phyloP scores from a whole-genome alignment of 2,797 vertebrate species.

The Gymnocypris eckloni region DNA sequence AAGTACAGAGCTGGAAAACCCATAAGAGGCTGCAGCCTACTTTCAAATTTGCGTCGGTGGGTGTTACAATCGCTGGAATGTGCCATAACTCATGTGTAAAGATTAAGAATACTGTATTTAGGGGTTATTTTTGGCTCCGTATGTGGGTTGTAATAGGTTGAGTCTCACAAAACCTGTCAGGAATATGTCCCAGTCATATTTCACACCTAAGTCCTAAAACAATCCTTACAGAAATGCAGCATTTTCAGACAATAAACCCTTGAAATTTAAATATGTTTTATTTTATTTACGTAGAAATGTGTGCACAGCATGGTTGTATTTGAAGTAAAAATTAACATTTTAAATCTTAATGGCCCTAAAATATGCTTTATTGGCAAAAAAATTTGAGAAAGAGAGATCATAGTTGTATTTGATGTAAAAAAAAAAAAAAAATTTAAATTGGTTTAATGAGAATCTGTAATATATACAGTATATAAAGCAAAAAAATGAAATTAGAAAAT shows the following conservation, averaged over 20 bases:
- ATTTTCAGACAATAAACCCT: neutral
- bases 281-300: too few species aligned
- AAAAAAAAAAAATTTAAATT: too few species aligned
- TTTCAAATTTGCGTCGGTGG: slow-evolving; percentile 16
- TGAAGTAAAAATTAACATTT: too few species aligned
- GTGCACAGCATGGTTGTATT: too few species aligned
- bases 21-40: slow-evolving; percentile 2
- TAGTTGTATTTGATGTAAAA: too few species aligned
- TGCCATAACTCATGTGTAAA: slow-evolving; percentile 13
- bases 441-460: too few species aligned
- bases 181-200: slow-evolving; percentile 12
- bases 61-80: slow-evolving; percentile 24
- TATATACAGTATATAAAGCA: too few species aligned
- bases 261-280: too few species aligned
- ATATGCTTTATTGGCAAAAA: neutral
- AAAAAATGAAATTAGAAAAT: too few species aligned
- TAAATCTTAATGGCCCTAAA: neutral
- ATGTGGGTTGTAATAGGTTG: slow-evolving; percentile 11
- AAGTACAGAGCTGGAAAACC: neutral
- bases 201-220: neutral
- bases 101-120: slow-evolving; percentile 10
- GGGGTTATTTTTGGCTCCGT: neutral
- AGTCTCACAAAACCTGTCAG: slow-evolving; percentile 11
- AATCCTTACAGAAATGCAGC: neutral
- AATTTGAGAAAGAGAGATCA: too few species aligned